Evolutionary conservation across 2,797 vertebrate genomes (phyloP).

Genomic region (Neoniphon sammara): DNA sequence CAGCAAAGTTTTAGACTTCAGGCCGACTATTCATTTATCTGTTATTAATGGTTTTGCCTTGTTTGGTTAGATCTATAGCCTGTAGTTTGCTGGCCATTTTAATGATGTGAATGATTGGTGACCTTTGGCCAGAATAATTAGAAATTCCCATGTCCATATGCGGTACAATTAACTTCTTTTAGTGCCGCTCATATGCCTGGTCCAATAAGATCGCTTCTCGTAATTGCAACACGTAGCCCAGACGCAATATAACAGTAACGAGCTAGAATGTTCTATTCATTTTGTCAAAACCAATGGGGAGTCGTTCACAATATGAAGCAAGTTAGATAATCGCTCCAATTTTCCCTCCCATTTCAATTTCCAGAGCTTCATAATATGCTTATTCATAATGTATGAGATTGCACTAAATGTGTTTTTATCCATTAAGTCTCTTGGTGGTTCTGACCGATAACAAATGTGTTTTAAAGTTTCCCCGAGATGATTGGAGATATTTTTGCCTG

Average conservation of each 20-base stretch:
- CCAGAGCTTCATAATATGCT: slow-evolving; percentile 60
- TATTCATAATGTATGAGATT: slow-evolving; percentile 69
- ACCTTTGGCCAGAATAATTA: slow-evolving; percentile 61
- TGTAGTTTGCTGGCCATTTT: slow-evolving; percentile 1
- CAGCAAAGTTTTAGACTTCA: slow-evolving; percentile 11
- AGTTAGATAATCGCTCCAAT: slow-evolving; percentile 68
- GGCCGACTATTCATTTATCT: background rate
- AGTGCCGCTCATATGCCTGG: background rate
- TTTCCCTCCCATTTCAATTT: slow-evolving; percentile 61
- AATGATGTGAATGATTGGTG: slow-evolving; percentile 40
- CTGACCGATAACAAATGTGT: slow-evolving; percentile 57
- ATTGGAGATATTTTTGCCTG: slow-evolving; percentile 60
- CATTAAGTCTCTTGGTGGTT: slow-evolving; percentile 60
- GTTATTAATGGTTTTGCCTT: slow-evolving; percentile 3
- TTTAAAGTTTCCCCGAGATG: slow-evolving; percentile 57
- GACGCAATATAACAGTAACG: slow-evolving; percentile 36
- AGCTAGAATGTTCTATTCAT: slow-evolving; percentile 57
- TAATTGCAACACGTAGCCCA: slow-evolving; percentile 29
- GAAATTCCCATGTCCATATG: background rate
- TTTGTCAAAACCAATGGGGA: slow-evolving; percentile 57
- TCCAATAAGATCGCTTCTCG: slow-evolving; percentile 28
- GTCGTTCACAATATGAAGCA: slow-evolving; percentile 57
- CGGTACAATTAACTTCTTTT: slow-evolving; percentile 13
- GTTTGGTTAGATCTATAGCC: slow-evolving; percentile 19
- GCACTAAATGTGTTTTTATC: slow-evolving; percentile 68